Evolutionary conservation across 1,140 invertebrate genomes (phyloP).

Genomic region (Luehdorfia chinensis): DNA sequence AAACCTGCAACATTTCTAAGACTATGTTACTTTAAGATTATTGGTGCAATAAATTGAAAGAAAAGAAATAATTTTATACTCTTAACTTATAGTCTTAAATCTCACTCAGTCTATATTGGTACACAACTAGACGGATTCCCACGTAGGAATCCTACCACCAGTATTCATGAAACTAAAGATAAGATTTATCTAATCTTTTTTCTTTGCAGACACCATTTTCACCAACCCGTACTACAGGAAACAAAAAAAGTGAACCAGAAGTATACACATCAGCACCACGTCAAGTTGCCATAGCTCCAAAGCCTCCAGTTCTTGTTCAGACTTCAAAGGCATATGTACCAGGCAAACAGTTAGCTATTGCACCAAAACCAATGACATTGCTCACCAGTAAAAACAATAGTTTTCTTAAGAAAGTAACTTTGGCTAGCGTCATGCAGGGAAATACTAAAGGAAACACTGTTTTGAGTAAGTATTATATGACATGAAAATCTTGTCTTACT

Average conservation of each 20-base stretch:
- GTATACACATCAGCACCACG: slow-evolving; percentile 31
- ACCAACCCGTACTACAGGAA: slow-evolving; percentile 18
- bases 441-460: slow-evolving; percentile 42
- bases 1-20: too few relatives aligned
- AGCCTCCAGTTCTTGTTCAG: slow-evolving; percentile 33
- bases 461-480: slow-evolving; percentile 43
- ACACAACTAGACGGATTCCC: too few relatives aligned
- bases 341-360: slow-evolving; percentile 40
- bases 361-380: slow-evolving; percentile 47
- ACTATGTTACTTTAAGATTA: too few relatives aligned
- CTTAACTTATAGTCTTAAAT: too few relatives aligned
- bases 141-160: too few relatives aligned
- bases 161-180: too few relatives aligned
- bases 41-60: too few relatives aligned
- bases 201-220: slow-evolving; percentile 35
- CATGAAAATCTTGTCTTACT: too few relatives aligned
- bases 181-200: too few relatives aligned
- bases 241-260: slow-evolving; percentile 30
- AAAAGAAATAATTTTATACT: too few relatives aligned
- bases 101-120: too few relatives aligned
- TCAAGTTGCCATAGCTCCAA: slow-evolving; percentile 66
- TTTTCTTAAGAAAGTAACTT: slow-evolving; percentile 52
- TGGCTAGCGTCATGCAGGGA: slow-evolving; percentile 38
- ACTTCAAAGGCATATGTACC: slow-evolving; percentile 19
- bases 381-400: slow-evolving; percentile 30